Evolutionary conservation across 2,113 vertebrate genomes (phyloP).

Genomic region (Oreochromis aureus): DNA sequence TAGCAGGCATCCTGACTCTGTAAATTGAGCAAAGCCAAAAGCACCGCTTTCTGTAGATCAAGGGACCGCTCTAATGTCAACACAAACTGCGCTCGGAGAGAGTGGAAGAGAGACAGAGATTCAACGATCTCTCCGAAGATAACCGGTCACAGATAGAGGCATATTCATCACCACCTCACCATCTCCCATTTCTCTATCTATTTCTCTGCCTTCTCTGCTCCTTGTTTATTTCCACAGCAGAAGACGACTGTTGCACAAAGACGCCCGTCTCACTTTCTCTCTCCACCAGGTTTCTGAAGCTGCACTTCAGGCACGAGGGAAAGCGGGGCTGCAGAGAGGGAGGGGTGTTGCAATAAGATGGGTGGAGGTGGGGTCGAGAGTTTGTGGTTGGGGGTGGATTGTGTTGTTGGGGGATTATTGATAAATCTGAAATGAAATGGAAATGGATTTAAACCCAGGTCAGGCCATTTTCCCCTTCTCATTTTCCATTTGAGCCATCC

Average conservation of each 20-base stretch:
- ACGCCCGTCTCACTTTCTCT: background rate
- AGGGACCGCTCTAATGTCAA: slow-evolving; percentile 29
- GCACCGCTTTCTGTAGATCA: slow-evolving; percentile 31
- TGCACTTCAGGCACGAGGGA: background rate
- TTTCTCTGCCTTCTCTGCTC: slow-evolving; percentile 9
- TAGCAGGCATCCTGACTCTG: slow-evolving; percentile 37
- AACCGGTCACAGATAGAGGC: slow-evolving; percentile 13
- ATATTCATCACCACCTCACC: slow-evolving; percentile 15
- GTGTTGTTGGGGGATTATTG: slow-evolving; percentile 57
- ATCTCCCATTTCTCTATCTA: slow-evolving; percentile 7
- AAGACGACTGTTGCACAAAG: slow-evolving; percentile 19
- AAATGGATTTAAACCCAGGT: slow-evolving; percentile 58
- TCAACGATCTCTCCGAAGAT: background rate
- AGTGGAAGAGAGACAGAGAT: background rate
- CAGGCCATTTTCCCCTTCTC: slow-evolving; percentile 70
- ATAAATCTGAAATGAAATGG: slow-evolving; percentile 62
- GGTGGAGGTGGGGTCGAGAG: slow-evolving; percentile 42
- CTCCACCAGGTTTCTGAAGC: slow-evolving; percentile 51
- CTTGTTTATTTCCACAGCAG: slow-evolving; percentile 60
- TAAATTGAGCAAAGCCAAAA: slow-evolving; percentile 56
- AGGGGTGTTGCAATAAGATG: slow-evolving; percentile 14
- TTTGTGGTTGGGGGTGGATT: slow-evolving; percentile 52
- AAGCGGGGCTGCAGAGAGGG: background rate
- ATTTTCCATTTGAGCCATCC: slow-evolving; percentile 73
- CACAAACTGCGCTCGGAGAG: background rate